Percentiles rank a stretch among this genome's conserved stretches.
These are phyloP conservation scores for Tuberolachnus salignus DNA, from an alignment of 2,888 invertebrate species.

Conservation along the genomic window DNA sequence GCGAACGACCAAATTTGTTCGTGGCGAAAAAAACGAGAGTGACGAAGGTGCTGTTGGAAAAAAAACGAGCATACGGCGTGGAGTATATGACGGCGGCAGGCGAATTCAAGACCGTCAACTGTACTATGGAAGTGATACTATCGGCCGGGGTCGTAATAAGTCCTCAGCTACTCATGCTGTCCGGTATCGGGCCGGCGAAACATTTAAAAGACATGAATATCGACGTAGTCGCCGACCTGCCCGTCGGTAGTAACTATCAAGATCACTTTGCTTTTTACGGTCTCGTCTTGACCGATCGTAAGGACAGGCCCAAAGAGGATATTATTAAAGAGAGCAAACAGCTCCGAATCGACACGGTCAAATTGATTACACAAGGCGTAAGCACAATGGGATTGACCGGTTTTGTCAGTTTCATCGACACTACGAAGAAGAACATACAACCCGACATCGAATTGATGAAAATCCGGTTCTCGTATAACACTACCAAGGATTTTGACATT, in stretches of 20 bases:
- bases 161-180: conserved; percentile 82
- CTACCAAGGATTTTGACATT: not conserved
- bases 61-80: conserved; percentile 70
- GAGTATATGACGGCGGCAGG: conserved; percentile 69
- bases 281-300: conserved; percentile 44
- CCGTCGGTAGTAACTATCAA: conserved; percentile 81
- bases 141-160: conserved; percentile 85
- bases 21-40: conserved; percentile 73
- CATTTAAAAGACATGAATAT: conserved; percentile 70
- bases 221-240: conserved; percentile 68
- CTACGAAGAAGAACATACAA: conserved; percentile 66
- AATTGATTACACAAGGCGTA: conserved; percentile 28
- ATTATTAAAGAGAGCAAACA: conserved; percentile 36
- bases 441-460: conserved; percentile 50
- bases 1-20: conserved; percentile 73
- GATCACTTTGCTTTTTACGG: conserved; percentile 85
- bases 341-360: conserved; percentile 25
- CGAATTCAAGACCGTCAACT: conserved; percentile 65
- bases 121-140: conserved; percentile 79
- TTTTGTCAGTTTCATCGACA: conserved; percentile 76
- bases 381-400: conserved; percentile 64
- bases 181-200: conserved; percentile 76
- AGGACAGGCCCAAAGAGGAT: conserved; percentile 19
- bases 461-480: conserved; percentile 26
- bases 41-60: conserved; percentile 71